Evolutionary conservation across 1,140 invertebrate genomes (phyloP).

Genomic region (Chymomyza costata): DNA sequence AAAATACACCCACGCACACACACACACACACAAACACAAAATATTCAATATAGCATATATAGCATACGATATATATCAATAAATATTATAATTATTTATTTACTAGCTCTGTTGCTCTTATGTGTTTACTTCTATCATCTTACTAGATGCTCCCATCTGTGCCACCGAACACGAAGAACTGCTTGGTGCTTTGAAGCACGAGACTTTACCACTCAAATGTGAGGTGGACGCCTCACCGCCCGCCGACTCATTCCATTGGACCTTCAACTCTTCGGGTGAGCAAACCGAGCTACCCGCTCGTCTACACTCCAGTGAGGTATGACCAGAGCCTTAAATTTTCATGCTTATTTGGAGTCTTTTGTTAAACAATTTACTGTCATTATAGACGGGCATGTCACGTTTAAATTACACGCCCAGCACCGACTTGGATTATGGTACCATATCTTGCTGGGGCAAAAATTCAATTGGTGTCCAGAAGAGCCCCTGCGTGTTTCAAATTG

Average conservation of each 20-base stretch:
- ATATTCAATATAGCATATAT: too few species aligned
- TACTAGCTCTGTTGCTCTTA: not conserved
- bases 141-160: conserved; percentile 87
- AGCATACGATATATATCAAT: conserved; percentile 60
- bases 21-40: too few species aligned
- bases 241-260: conserved; percentile 88
- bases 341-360: conserved; percentile 1
- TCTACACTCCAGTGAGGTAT: conserved; percentile 79
- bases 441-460: conserved; percentile 90
- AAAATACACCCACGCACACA: too few species aligned
- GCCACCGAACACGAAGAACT: conserved; percentile 84
- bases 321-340: conserved; percentile 17
- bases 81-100: conserved; percentile 55
- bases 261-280: conserved; percentile 91
- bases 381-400: conserved; percentile 79
- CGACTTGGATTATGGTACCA: conserved; percentile 91
- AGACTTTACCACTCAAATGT: conserved; percentile 87
- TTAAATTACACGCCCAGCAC: conserved; percentile 89
- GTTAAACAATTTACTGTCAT: conserved; percentile 8
- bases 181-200: conserved; percentile 88
- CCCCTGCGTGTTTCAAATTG: conserved; percentile 91
- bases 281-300: conserved; percentile 84
- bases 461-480: conserved; percentile 86
- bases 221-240: conserved; percentile 91
- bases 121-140: conserved; percentile 1